Evolutionary conservation across 2,888 invertebrate species (phyloP).

Genomic region (Sarcophaga rosellei): DNA sequence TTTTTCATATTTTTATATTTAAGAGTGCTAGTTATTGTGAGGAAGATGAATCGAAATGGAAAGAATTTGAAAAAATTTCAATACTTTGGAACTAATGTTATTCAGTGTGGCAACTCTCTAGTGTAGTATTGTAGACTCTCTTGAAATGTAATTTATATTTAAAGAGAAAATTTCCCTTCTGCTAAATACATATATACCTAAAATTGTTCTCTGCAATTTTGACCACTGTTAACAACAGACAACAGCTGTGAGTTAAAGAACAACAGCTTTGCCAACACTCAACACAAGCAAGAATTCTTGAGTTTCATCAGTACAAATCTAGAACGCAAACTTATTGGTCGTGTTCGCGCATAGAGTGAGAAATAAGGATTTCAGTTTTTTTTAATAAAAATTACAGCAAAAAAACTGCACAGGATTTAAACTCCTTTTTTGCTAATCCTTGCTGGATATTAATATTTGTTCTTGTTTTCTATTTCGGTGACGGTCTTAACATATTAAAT

Average conservation of each 20-base stretch:
- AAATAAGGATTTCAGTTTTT: neutral
- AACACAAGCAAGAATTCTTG: slow-evolving; percentile 6
- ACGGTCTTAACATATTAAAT: neutral
- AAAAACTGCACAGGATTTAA: slow-evolving; percentile 22
- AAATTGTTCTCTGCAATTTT: neutral
- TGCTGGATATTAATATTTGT: slow-evolving; percentile 32
- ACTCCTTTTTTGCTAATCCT: slow-evolving; percentile 47
- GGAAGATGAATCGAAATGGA: no score
- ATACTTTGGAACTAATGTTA: neutral
- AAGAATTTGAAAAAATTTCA: neutral
- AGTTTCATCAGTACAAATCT: slow-evolving; percentile 63
- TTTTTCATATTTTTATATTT: no score
- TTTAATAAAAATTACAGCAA: neutral
- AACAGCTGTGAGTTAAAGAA: slow-evolving; percentile 19
- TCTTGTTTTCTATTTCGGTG: slow-evolving; percentile 26
- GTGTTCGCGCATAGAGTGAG: slow-evolving; percentile 50
- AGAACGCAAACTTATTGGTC: slow-evolving; percentile 61
- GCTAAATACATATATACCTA: neutral
- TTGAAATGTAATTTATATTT: neutral
- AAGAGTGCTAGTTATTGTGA: no score
- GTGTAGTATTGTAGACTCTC: neutral
- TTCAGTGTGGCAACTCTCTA: neutral
- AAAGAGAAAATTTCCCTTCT: slow-evolving; percentile 58
- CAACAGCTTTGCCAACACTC: slow-evolving; percentile 44
- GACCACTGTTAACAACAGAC: slow-evolving; percentile 7